phyloP scores from a whole-genome alignment of 2,888 invertebrate genomes.

The Drosophila macrothrix region DNA sequence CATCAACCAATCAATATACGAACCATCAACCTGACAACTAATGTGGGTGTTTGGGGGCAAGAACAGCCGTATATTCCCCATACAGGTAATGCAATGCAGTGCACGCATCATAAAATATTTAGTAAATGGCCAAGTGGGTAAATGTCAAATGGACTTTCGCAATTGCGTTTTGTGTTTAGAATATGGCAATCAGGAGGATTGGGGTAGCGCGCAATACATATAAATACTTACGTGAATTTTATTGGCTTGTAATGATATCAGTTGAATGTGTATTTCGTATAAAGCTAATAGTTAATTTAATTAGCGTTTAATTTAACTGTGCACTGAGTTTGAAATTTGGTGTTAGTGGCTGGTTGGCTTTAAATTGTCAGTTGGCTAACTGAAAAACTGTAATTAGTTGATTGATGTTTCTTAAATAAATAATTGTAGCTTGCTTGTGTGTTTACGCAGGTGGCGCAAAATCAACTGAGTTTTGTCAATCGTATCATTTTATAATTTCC shows the following conservation, averaged over 20 bases:
- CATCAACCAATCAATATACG: constrained; percentile 37
- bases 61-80: constrained; percentile 10
- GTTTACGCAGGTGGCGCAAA: background rate
- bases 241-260: constrained; percentile 8
- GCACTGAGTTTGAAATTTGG: background rate
- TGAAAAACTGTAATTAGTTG: background rate
- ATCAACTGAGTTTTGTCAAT: background rate
- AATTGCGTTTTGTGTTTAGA: constrained; percentile 47
- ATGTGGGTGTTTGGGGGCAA: background rate
- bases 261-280: background rate
- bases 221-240: constrained; percentile 21
- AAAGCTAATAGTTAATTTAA: constrained; percentile 8
- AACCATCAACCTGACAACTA: constrained; percentile 3
- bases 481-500: background rate
- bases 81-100: constrained; percentile 44
- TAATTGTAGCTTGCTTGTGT: background rate
- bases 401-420: background rate
- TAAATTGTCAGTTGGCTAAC: background rate
- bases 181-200: constrained; percentile 1
- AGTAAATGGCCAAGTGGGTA: constrained; percentile 50
- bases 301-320: background rate
- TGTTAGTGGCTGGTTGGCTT: background rate
- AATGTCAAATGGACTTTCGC: constrained; percentile 61
- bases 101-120: constrained; percentile 69
- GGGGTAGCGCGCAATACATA: background rate